Conservation (phyloP, 2,113 vertebrate species). For the Bombycilla garrulus region DNA sequence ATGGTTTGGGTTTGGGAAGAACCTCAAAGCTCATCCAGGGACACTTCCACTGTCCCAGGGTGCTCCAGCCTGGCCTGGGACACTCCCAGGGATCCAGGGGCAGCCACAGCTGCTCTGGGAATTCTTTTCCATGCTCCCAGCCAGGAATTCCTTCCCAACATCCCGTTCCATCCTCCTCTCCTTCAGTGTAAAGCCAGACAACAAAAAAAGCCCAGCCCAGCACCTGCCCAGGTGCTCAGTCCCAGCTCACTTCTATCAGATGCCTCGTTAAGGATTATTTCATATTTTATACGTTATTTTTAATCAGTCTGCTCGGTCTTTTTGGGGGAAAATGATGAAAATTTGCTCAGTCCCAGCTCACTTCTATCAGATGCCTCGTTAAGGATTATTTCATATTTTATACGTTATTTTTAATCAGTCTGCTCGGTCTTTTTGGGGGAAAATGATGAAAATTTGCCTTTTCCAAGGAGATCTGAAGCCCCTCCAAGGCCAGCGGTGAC, state of each 20-base stretch:
- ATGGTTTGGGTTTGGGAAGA: background rate
- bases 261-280: background rate
- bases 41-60: background rate
- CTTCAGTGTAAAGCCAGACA: background rate
- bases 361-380: background rate
- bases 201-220: background rate
- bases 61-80: background rate
- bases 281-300: background rate
- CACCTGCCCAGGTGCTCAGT: background rate
- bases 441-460: background rate
- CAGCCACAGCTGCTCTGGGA: background rate
- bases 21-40: background rate
- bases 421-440: rapidly evolving
- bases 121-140: background rate
- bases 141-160: background rate
- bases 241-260: background rate
- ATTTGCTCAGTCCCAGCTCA: background rate
- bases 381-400: background rate
- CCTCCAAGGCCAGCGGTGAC: background rate
- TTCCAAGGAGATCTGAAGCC: background rate
- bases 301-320: background rate
- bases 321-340: rapidly evolving
- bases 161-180: background rate
- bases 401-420: background rate
- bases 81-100: background rate